Conservation (phyloP, 2,797 vertebrate genomes). For the Leuciscus waleckii region DNA sequence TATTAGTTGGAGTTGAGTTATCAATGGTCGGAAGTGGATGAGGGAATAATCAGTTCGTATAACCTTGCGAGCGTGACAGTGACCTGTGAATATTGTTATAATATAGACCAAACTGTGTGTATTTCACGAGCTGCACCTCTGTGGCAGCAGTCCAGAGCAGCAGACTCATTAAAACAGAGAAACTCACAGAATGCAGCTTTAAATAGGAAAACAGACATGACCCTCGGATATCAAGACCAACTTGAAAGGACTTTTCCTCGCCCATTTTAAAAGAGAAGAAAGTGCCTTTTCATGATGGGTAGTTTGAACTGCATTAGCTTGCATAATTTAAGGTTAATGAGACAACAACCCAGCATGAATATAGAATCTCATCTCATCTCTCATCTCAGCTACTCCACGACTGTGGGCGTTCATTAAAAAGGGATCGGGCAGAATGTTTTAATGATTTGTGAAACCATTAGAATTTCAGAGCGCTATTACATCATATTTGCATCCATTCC, state of each 20-base stretch:
- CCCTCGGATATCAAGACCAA: conserved; percentile 67
- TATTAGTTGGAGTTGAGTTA: conserved; percentile 59
- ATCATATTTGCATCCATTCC: conserved; percentile 46
- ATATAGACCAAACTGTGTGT: conserved; percentile 48
- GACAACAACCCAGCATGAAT: conserved; percentile 74
- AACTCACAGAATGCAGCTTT: conserved; percentile 51
- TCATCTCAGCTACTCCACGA: conserved; percentile 48
- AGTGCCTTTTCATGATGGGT: conserved; percentile 61
- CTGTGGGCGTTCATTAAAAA: conserved; percentile 70
- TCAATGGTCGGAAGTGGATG: conserved; percentile 36
- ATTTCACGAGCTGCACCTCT: conserved; percentile 47
- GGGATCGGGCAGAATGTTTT: conserved; percentile 64
- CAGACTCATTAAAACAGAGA: conserved; percentile 71
- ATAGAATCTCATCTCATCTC: conserved; percentile 63
- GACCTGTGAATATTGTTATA: conserved; percentile 49
- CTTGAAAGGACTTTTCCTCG: conserved; percentile 61
- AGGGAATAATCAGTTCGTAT: conserved; percentile 47
- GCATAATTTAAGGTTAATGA: conserved; percentile 82
- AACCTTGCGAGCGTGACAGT: conserved; percentile 57
- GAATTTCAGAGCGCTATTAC: conserved; percentile 63
- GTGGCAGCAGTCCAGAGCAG: conserved; percentile 47
- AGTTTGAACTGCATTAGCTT: conserved; percentile 73
- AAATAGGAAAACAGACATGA: conserved; percentile 65
- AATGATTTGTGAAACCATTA: conserved; percentile 69
- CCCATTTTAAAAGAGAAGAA: conserved; percentile 41